Percentiles rank a stretch among this genome's conserved stretches.
Conservation (phyloP, 2,113 vertebrate genomes). For the Neogale vison region DNA sequence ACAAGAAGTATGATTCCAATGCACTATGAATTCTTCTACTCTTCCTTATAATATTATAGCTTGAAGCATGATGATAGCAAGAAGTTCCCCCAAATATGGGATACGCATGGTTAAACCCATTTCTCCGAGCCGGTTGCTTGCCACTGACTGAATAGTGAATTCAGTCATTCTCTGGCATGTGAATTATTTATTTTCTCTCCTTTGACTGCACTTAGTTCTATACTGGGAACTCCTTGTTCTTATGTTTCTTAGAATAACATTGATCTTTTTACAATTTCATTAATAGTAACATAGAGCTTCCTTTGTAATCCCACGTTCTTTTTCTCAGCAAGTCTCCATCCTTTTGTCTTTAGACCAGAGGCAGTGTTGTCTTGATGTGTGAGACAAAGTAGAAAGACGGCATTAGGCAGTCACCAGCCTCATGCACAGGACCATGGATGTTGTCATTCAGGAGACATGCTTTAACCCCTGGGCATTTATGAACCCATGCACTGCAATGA, state of each 20-base stretch:
- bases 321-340: neutral
- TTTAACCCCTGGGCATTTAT: neutral
- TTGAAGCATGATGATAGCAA: neutral
- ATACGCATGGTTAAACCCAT: neutral
- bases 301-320: neutral
- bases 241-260: neutral
- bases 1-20: neutral
- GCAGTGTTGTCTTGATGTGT: neutral
- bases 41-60: neutral
- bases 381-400: neutral
- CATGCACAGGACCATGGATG: neutral
- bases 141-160: neutral
- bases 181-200: neutral
- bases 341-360: neutral
- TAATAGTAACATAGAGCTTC: neutral
- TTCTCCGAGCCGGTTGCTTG: neutral
- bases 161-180: neutral
- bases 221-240: neutral
- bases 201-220: neutral
- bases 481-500: neutral
- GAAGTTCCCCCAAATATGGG: neutral
- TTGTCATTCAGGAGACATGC: neutral
- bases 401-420: neutral
- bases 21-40: neutral
- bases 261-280: conserved; percentile 1